Conservation (phyloP, 2,113 vertebrate species). For the Podarcis cretensis region DNA sequence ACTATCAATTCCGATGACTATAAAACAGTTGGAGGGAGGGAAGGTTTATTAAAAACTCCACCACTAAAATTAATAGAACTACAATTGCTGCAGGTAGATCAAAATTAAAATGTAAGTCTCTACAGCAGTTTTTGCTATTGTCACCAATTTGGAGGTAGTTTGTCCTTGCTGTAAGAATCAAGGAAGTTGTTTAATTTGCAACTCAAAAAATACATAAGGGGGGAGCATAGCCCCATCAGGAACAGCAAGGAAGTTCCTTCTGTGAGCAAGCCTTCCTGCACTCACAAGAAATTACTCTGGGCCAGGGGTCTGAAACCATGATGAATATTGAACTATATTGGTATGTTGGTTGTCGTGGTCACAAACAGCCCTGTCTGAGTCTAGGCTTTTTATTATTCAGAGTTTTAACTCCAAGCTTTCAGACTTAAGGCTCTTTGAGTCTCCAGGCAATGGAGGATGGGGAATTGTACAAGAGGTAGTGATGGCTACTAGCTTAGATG, state of each 20-base stretch:
- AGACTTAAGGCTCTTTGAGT: neutral
- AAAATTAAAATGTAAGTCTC: slow-evolving; percentile 26
- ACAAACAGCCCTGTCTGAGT: neutral
- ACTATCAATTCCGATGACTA: slow-evolving; percentile 15
- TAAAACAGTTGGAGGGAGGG: slow-evolving; percentile 35
- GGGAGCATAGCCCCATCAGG: neutral
- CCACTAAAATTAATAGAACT: slow-evolving; percentile 29
- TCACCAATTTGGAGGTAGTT: neutral
- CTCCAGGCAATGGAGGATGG: neutral
- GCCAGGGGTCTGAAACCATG: too few species aligned
- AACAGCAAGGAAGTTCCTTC: neutral
- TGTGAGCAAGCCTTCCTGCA: neutral
- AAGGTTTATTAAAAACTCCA: slow-evolving; percentile 34
- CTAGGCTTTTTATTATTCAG: neutral
- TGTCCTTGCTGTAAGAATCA: neutral
- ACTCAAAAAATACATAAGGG: neutral
- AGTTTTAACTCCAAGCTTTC: neutral
- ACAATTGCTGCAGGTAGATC: slow-evolving; percentile 28
- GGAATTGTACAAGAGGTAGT: neutral
- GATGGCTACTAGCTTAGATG: too few species aligned
- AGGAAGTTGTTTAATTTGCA: neutral
- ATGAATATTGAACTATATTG: neutral
- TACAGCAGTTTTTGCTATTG: slow-evolving; percentile 15
- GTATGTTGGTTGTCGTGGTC: neutral
- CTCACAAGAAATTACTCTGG: neutral